These are phyloP conservation scores for Micromys minutus DNA, from an alignment of 2,113 vertebrate genomes.

Conservation along the genomic window DNA sequence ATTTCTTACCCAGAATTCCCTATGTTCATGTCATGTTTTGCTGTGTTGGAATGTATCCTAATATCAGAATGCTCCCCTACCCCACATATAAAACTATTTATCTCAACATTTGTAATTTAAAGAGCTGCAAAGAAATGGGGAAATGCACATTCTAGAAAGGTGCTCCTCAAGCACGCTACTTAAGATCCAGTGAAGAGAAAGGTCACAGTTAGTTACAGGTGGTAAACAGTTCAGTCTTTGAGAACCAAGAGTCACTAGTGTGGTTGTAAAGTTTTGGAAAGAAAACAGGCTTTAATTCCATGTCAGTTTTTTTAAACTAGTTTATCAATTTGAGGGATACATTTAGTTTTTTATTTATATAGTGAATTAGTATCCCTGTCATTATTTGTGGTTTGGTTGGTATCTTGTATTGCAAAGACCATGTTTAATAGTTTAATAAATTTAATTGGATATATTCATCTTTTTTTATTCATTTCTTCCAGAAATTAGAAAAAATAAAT, in stretches of 20 bases:
- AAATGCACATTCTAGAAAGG: not conserved
- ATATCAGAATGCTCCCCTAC: not conserved
- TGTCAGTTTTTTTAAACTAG: not conserved
- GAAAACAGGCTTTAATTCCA: conserved; percentile 17
- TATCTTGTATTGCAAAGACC: not conserved
- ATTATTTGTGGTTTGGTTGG: not conserved
- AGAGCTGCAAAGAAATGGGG: not conserved
- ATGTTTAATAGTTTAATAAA: conserved; percentile 43
- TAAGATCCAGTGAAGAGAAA: not conserved
- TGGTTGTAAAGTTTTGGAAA: not conserved
- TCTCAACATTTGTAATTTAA: not conserved
- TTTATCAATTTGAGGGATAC: not conserved
- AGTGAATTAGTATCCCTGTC: not conserved
- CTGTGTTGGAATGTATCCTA: conserved; percentile 3
- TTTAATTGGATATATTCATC: conserved; percentile 31
- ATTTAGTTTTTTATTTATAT: conserved; percentile 6
- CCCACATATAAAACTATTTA: conserved; percentile 1
- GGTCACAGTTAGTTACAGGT: conserved; percentile 35
- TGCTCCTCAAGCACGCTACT: not conserved
- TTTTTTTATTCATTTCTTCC: conserved; percentile 62
- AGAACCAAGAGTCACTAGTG: not conserved
- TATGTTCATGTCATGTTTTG: conserved; percentile 53
- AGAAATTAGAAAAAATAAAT: conserved; percentile 55
- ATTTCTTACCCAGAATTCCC: conserved; percentile 48
- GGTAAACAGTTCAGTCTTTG: not conserved